Conservation (phyloP, 2,888 invertebrate genomes). For the Andrena marginata region DNA sequence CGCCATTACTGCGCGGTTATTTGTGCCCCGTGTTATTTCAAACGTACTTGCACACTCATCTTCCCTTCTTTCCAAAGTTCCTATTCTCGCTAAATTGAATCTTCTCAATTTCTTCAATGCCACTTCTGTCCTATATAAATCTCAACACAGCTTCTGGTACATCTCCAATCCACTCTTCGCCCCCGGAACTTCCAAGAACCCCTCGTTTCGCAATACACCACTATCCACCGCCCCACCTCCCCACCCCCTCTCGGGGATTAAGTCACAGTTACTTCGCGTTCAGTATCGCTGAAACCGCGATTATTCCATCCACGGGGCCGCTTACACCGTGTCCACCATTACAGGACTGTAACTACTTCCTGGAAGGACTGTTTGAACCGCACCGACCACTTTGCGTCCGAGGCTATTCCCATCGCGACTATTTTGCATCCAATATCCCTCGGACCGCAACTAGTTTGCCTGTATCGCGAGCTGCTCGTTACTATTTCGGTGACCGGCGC, state of each 20-base stretch:
- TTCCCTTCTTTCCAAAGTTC: no score
- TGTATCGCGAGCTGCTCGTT: slow-evolving; percentile 4
- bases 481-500: slow-evolving; percentile 15
- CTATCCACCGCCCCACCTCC: neutral
- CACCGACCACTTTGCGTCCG: slow-evolving; percentile 26
- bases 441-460: slow-evolving; percentile 41
- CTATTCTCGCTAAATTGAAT: no score
- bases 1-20: no score
- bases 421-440: slow-evolving; percentile 40
- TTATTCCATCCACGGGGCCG: slow-evolving; percentile 9
- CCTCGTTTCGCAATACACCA: no score
- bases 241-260: neutral
- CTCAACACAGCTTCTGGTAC: no score
- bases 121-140: no score
- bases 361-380: slow-evolving; percentile 24
- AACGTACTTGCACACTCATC: no score
- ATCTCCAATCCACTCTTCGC: neutral
- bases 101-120: no score
- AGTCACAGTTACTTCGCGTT: slow-evolving; percentile 7
- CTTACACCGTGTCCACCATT: slow-evolving; percentile 20
- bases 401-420: slow-evolving; percentile 40
- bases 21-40: no score
- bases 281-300: slow-evolving; percentile 12
- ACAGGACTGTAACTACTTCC: slow-evolving; percentile 30
- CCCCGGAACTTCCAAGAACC: neutral